Percentiles rank a stretch among this genome's conserved stretches.
phyloP scores from a whole-genome alignment of 2,113 vertebrate genomes.

The Poecilia latipinna region DNA sequence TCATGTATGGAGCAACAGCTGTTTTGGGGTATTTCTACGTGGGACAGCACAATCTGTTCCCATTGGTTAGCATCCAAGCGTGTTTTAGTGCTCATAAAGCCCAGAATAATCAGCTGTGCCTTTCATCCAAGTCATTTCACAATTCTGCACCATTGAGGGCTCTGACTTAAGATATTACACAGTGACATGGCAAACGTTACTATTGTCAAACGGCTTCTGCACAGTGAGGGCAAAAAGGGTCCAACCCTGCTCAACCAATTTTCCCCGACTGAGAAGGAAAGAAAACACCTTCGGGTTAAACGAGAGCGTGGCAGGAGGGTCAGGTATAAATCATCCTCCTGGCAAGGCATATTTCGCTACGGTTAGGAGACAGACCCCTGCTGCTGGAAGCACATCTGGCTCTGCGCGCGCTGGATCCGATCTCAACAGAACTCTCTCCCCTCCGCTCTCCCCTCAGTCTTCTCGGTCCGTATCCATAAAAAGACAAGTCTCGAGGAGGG shows the following conservation, averaged over 20 bases:
- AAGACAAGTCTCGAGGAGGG: constrained; percentile 68
- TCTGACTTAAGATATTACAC: constrained; percentile 24
- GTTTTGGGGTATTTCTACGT: constrained; percentile 25
- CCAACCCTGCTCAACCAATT: constrained; percentile 36
- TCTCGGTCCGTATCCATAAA: constrained; percentile 68
- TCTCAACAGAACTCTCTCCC: constrained; percentile 53
- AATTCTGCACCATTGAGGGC: background rate
- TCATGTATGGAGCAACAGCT: constrained; percentile 33
- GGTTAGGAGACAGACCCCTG: constrained; percentile 13
- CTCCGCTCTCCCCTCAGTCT: constrained; percentile 33
- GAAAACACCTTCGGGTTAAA: constrained; percentile 30
- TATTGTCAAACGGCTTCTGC: constrained; percentile 3
- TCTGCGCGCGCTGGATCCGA: constrained; percentile 31
- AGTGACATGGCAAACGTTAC: constrained; percentile 18
- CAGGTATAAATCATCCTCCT: constrained; percentile 43
- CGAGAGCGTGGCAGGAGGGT: constrained; percentile 2
- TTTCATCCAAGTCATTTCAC: constrained; percentile 8
- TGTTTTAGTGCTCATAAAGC: constrained; percentile 25
- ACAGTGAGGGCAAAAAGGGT: constrained; percentile 26
- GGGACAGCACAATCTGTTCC: constrained; percentile 41
- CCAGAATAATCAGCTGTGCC: background rate
- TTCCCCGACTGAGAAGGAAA: background rate
- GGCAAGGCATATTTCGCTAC: constrained; percentile 31
- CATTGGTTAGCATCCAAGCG: constrained; percentile 17
- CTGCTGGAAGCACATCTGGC: constrained; percentile 31